Conservation (phyloP, 1,140 invertebrate species). For the Drosophila mayri region DNA sequence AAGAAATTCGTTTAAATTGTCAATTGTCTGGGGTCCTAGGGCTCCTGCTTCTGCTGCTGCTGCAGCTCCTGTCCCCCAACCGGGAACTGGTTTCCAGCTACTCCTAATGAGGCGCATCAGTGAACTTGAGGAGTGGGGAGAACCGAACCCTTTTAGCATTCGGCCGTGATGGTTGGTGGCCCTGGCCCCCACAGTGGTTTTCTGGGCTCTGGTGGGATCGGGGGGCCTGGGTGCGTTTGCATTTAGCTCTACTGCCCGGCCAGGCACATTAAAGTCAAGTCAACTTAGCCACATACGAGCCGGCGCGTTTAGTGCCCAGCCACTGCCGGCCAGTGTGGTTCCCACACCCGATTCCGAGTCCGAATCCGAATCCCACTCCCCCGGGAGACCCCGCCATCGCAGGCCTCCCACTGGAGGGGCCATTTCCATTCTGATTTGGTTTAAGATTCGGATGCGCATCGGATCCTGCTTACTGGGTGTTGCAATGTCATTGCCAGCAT, state of each 20-base stretch:
- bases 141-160: conserved; percentile 79
- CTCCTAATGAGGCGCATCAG: conserved; percentile 78
- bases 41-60: conserved; percentile 29
- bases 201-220: neutral
- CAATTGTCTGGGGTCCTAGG: conserved; percentile 71
- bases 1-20: conserved; percentile 82
- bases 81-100: conserved; percentile 74
- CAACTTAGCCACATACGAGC: conserved; percentile 68
- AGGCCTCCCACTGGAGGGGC: conserved; percentile 32
- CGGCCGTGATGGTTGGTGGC: conserved; percentile 63
- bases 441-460: conserved; percentile 68
- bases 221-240: conserved; percentile 63
- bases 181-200: conserved; percentile 33
- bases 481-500: conserved; percentile 78
- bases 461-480: conserved; percentile 72
- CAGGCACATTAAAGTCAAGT: conserved; percentile 73
- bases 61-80: neutral
- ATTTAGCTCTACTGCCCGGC: conserved; percentile 61
- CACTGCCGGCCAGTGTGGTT: conserved; percentile 25
- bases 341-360: conserved; percentile 9
- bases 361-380: neutral
- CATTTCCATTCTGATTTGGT: conserved; percentile 64
- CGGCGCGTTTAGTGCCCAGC: conserved; percentile 63
- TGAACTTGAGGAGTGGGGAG: conserved; percentile 27
- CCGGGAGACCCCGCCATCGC: neutral